Evolutionary conservation across 2,797 vertebrate genomes (phyloP), one percentile per base, ranked within the genome.

Genomic region (Pseudochirops cupreus): DNA sequence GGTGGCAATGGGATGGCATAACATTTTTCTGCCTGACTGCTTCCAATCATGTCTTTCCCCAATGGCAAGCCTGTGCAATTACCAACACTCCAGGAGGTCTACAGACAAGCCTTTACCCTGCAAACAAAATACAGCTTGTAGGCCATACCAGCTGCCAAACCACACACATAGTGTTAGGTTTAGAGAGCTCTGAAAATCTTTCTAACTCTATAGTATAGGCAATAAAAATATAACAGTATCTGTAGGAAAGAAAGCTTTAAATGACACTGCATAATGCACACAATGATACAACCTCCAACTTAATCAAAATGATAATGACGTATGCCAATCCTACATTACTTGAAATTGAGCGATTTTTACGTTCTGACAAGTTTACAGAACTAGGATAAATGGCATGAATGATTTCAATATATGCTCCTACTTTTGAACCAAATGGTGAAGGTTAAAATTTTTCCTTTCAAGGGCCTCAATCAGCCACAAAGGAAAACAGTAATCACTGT

Each of bases 401-500:
- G 99, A 99, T 99, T 99, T 99, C 99, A 99, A 99, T 99, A 99
- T 99, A 99, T 99, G 99, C 99, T 99, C 99, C 99, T 99, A 99
- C 99, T 99, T 99, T 99, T 99, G 99, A 99, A 99, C 99, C 99
- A 99, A 99, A 99, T 99, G 99, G 99, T 99, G 99, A 99, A 99
- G 99, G 99, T 99, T 99, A 99, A 99, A 99, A 99, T 99, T 99
- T 99, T 99, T 99, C 99, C 99, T 99, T 99, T 99, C 99, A 99
- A 99, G 99, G 99, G 99, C 99, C 99, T 99, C 99, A 99, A 99
- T 99, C 99, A 99, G 99, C 99, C 99, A 99, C 99, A 99, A 99
- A 99, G 99, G 99, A 99, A 99, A 99, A 99, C 99, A 99, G 99
- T 99, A 99, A 99, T 99, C 99, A 99, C 99, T 99, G 99, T 99